Evolutionary conservation across 37 sponge, comb jelly and placozoan genomes (phyloP), one percentile per base, ranked within the genome.

Genomic region (Geodia barretti): DNA sequence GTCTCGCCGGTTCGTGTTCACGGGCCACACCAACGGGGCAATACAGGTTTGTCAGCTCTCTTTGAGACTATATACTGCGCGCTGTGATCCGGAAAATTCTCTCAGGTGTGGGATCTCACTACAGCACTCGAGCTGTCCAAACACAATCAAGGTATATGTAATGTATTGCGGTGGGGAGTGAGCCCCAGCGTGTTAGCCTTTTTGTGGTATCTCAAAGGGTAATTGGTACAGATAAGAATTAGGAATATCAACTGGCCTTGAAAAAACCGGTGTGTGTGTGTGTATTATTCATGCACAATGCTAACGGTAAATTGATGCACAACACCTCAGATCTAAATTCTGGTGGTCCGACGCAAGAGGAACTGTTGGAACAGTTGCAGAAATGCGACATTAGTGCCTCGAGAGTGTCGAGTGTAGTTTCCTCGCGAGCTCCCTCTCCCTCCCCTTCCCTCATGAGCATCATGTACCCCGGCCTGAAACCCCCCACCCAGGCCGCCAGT

Each of bases 91-190:
- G 14, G 14, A 17, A 47, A 17, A 47, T 47, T 47, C 54, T 14
- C 54, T 14, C 88, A 96, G 97, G 64, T 97, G 82, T 97, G 98
- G 98, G 98, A 97, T 68, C 71, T 97, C 34, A 94, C 93, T n/a
- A 85, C 95, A 47, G 95, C 95, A 0, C 71, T 95, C 47, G 95
- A 97, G 72, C 72, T 86, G 33, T 75, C 77, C 35, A 76, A 78
- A 40, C 87, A 89, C 71, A 64, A n/a, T 20, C 47, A 75, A 47
- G 80, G 83, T 83, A 66, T 25, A 7, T 38, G 7, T 69, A 31
- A 0, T 64, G 37, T 43, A 8, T n/a, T 20, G 4, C 26, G 41
- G 59, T 40, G n/a, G n/a, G n/a, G n/a, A n/a, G n/a, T n/a, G n/a
- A n/a, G n/a, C n/a, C n/a, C n/a, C n/a, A n/a, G n/a, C n/a, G n/a